Base-by-base conservation (phyloP, 2,797 vertebrate genomes). In the Chelmon rostratus region DNA sequence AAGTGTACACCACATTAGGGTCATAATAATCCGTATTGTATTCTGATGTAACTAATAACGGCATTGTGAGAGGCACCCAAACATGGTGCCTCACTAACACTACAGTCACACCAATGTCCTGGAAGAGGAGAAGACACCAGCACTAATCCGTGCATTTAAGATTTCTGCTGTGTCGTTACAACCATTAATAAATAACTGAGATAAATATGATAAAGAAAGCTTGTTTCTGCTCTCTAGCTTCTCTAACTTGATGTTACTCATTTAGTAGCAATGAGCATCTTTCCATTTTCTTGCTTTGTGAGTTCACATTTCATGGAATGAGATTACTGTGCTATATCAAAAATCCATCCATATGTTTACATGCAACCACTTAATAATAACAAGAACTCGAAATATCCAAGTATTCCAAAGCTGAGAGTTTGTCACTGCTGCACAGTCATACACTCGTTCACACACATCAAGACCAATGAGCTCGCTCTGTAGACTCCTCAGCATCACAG, bases 1-100 rank as follows among this genome's bases (percentile, higher is more conserved):
- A 91, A 92, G 88, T 88, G 89, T 61, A 70, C 76, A 44, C 21
- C 44, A 76, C 49, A 91, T 87, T 82, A 76, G 52, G 85, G 88
- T 67, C 88, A 80, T 76, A 74, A 87, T 62, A 81, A 87, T 77
- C 81, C 80, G 81, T 66, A 83, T 84, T 88, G 85, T 86, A n/a
- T 72, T 80, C 78, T 19, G 18, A 82, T 54, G 59, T 50, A 81
- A 66, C 65, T 2, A 68, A 85, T 80, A 86, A 78, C 40, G 75
- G 52, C 73, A 42, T 59, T 6, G 69, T 21, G 12, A 28, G 72
- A 63, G 63, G 19, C 37, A n/a, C 28, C 49, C 64, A 42, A 50
- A 86, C 62, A 65, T 2, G 2, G 7, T 10, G 53, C 38, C 12
- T 42, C 38, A 56, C 61, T 72, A n/a, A 37, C 28, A 54, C 40